Evolutionary conservation across 1,140 invertebrate species (phyloP).

Genomic region (Saccostrea glomerata): DNA sequence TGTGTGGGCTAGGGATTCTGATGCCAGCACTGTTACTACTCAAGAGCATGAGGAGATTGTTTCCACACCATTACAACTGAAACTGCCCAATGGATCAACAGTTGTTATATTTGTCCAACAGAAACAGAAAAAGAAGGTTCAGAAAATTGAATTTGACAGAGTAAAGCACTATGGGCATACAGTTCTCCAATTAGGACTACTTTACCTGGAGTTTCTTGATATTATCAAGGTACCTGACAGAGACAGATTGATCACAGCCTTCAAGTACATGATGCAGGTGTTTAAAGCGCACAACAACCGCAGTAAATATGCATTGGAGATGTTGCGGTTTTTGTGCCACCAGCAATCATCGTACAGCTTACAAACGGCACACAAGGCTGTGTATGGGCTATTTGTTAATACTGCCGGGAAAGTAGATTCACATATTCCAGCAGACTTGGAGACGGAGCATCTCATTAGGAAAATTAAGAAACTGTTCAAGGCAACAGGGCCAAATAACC

Average conservation of each 20-base stretch:
- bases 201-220: slow-evolving; percentile 21
- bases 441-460: slow-evolving; percentile 13
- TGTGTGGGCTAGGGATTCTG: too few relatives aligned
- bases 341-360: slow-evolving; percentile 40
- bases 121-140: not conserved
- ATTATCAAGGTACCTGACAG: not conserved
- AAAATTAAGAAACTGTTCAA: slow-evolving; percentile 29
- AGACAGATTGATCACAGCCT: not conserved
- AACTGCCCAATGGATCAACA: not conserved
- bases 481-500: not conserved
- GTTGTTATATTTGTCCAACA: not conserved
- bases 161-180: slow-evolving; percentile 21
- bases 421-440: slow-evolving; percentile 7
- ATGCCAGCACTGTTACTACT: too few relatives aligned
- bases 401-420: not conserved
- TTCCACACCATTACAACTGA: too few relatives aligned
- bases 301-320: slow-evolving; percentile 40
- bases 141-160: not conserved
- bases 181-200: slow-evolving; percentile 10
- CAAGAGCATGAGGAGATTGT: too few relatives aligned
- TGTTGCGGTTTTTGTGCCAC: slow-evolving; percentile 10
- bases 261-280: slow-evolving; percentile 24
- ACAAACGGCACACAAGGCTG: not conserved
- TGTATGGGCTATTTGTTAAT: slow-evolving; percentile 36
- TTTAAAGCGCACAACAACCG: not conserved